Conservation (phyloP, 1,140 invertebrate species). For the Drosophila subobscura region DNA sequence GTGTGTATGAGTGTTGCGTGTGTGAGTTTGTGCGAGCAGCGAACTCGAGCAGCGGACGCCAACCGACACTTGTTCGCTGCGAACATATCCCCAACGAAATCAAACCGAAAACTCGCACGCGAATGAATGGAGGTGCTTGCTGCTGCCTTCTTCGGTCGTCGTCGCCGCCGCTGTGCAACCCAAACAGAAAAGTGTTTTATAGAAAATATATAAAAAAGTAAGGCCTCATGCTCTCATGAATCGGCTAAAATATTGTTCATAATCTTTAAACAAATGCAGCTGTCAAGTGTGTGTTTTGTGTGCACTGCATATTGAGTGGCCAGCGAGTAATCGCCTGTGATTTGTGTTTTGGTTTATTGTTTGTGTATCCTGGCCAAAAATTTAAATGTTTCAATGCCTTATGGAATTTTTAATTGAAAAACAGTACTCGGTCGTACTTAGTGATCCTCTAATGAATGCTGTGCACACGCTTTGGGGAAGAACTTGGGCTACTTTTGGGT, state of each 20-base stretch:
- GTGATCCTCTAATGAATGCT: constrained; percentile 53
- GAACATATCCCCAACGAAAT: constrained; percentile 68
- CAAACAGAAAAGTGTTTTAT: constrained; percentile 58
- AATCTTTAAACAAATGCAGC: constrained; percentile 65
- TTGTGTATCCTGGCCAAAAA: constrained; percentile 63
- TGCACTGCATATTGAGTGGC: constrained; percentile 30
- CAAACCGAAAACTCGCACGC: constrained; percentile 76
- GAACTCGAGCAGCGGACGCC: constrained; percentile 23
- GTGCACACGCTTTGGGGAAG: constrained; percentile 19
- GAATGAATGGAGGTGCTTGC: constrained; percentile 60
- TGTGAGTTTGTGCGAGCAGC: constrained; percentile 6
- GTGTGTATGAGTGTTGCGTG: background rate
- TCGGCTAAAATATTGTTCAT: constrained; percentile 53
- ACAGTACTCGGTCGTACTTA: constrained; percentile 7
- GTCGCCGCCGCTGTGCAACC: constrained; percentile 69
- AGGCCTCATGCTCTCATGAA: constrained; percentile 2
- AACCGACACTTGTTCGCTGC: constrained; percentile 78
- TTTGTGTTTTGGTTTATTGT: constrained; percentile 29
- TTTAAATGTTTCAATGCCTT: background rate
- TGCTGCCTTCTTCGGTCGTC: constrained; percentile 65
- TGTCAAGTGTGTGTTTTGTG: constrained; percentile 52
- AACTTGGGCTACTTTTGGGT: constrained; percentile 36
- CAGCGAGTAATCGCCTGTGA: constrained; percentile 13
- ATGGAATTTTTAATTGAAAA: constrained; percentile 42
- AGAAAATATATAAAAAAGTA: constrained; percentile 56